phyloP scores from a whole-genome alignment of 2,797 vertebrate species.

The Cottoperca gobio region DNA sequence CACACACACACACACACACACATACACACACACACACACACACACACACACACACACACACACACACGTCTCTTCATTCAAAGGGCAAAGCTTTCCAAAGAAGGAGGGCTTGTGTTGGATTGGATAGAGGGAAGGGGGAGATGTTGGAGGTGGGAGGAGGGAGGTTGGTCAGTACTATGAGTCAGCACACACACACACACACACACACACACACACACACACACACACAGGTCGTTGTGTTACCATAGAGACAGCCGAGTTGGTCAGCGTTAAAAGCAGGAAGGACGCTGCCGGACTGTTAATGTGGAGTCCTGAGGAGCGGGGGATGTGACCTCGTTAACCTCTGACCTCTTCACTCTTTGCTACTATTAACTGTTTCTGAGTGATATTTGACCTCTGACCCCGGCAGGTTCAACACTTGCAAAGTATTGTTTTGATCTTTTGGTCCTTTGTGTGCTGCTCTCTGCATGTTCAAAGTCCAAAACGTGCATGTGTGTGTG shows the following conservation, averaged over 20 bases:
- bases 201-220: slow-evolving; percentile 51
- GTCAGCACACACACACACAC: slow-evolving; percentile 74
- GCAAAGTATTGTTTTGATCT: slow-evolving; percentile 29
- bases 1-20: slow-evolving; percentile 14
- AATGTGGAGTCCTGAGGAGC: slow-evolving; percentile 57
- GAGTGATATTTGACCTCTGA: slow-evolving; percentile 66
- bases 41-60: slow-evolving; percentile 13
- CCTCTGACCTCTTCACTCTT: slow-evolving; percentile 54
- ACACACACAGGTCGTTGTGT: slow-evolving; percentile 69
- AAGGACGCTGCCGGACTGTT: slow-evolving; percentile 70
- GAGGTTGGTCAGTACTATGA: slow-evolving; percentile 66
- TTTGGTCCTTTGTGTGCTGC: not conserved
- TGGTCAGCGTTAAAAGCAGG: slow-evolving; percentile 67
- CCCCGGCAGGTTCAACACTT: slow-evolving; percentile 29
- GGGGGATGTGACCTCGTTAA: slow-evolving; percentile 41
- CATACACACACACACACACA: slow-evolving; percentile 21
- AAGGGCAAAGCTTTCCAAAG: slow-evolving; percentile 64
- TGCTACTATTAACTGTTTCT: slow-evolving; percentile 42
- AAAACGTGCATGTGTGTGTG: not conserved
- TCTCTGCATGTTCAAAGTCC: slow-evolving; percentile 19
- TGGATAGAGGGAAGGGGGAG: slow-evolving; percentile 14
- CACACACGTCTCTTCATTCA: slow-evolving; percentile 37
- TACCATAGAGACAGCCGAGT: slow-evolving; percentile 77
- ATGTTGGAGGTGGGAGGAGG: not conserved
- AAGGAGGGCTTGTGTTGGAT: slow-evolving; percentile 60